A percentile compares a stretch with the other conserved stretches of the same genome.
phyloP scores from a whole-genome alignment of 2,797 vertebrate species.

The Gymnoscopelus microlampas region DNA sequence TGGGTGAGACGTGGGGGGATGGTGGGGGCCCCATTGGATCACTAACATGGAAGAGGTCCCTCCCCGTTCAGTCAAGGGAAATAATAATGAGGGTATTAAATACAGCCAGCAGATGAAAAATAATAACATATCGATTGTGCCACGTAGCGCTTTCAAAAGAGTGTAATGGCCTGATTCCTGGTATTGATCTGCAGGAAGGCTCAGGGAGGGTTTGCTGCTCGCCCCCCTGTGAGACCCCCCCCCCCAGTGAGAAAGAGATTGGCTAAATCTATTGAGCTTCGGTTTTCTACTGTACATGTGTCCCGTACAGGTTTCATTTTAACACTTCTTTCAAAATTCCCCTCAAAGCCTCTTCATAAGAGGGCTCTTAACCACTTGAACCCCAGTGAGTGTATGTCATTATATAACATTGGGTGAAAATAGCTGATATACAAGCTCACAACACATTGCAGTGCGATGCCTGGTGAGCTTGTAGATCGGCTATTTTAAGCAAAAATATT shows the following conservation, averaged over 20 bases:
- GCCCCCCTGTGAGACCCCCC: slow-evolving; percentile 75
- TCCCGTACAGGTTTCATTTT: slow-evolving; percentile 61
- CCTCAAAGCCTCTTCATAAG: too few relatives aligned
- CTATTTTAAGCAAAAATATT: too few relatives aligned
- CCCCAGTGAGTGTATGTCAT: too few relatives aligned
- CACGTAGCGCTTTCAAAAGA: slow-evolving; percentile 80
- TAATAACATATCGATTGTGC: slow-evolving; percentile 86
- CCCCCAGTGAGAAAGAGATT: slow-evolving; percentile 74
- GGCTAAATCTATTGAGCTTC: slow-evolving; percentile 72
- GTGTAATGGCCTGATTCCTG: slow-evolving; percentile 84
- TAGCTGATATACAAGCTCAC: too few relatives aligned
- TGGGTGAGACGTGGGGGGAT: slow-evolving; percentile 28
- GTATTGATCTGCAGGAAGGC: slow-evolving; percentile 78
- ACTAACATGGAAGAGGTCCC: slow-evolving; percentile 67
- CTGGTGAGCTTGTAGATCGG: too few relatives aligned
- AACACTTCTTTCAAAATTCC: slow-evolving; percentile 2
- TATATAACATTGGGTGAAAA: too few relatives aligned
- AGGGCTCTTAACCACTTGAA: too few relatives aligned
- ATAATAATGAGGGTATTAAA: slow-evolving; percentile 87
- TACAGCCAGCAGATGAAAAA: slow-evolving; percentile 87
- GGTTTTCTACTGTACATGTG: slow-evolving; percentile 62
- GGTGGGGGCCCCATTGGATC: slow-evolving; percentile 18
- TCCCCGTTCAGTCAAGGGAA: slow-evolving; percentile 76
- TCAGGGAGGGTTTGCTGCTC: slow-evolving; percentile 65
- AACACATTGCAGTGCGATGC: too few relatives aligned